These are phyloP conservation scores for Carettochelys insculpta DNA, from an alignment of 2,113 vertebrate genomes.

Conservation along the genomic window DNA sequence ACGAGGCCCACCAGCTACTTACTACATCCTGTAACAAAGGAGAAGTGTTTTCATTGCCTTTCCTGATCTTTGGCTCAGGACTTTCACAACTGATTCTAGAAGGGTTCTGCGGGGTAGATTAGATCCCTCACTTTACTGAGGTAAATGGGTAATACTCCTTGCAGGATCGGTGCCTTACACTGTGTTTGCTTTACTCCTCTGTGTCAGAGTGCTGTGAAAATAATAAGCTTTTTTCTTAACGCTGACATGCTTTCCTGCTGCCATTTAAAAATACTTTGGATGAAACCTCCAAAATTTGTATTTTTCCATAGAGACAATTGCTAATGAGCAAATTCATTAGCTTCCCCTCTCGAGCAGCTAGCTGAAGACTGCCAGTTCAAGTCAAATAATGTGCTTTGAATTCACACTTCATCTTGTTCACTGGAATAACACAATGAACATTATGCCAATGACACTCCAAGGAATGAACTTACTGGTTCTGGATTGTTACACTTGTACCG, in stretches of 20 bases:
- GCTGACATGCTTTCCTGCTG: neutral
- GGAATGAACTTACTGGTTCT: neutral
- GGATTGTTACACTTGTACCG: neutral
- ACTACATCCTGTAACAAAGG: neutral
- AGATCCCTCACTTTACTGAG: neutral
- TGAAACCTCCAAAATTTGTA: neutral
- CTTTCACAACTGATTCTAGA: neutral
- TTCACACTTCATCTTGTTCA: neutral
- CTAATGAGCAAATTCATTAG: neutral
- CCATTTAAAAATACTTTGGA: neutral
- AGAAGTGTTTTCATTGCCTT: neutral
- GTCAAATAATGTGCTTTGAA: neutral
- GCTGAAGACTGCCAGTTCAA: neutral
- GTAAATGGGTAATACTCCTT: neutral
- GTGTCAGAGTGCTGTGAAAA: neutral
- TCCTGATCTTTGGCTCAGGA: neutral
- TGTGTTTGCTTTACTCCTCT: neutral
- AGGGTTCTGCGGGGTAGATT: neutral
- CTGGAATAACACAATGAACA: neutral
- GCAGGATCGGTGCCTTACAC: neutral
- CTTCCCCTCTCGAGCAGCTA: neutral
- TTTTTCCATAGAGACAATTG: neutral
- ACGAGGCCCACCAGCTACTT: neutral
- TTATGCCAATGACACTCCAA: neutral
- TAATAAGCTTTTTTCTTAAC: neutral